Evolutionary conservation across 2,113 vertebrate species (phyloP).

Genomic region (Sapajus apella): DNA sequence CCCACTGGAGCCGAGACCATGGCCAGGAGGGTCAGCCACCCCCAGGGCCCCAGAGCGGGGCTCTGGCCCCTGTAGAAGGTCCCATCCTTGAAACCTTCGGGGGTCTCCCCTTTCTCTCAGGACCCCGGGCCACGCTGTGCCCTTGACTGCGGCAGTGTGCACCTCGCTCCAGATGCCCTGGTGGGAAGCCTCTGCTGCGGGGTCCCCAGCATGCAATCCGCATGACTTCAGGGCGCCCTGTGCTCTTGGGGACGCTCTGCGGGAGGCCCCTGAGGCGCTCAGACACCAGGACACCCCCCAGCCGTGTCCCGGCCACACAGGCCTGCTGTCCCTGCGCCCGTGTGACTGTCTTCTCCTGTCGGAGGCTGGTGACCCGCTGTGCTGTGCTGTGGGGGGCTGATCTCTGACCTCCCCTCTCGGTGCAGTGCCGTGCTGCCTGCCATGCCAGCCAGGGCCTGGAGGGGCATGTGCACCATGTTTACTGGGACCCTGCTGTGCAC

Average conservation of each 20-base stretch:
- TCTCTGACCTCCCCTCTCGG: no score
- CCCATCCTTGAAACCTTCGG: no score
- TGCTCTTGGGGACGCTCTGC: not conserved
- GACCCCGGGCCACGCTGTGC: no score
- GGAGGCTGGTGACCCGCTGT: not conserved
- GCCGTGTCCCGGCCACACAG: no score
- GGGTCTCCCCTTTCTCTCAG: no score
- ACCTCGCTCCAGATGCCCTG: not conserved
- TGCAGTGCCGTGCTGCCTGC: not conserved
- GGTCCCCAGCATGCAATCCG: not conserved
- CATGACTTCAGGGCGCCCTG: not conserved
- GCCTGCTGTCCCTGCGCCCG: fast-evolving
- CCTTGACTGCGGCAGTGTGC: no score
- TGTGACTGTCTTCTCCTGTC: not conserved
- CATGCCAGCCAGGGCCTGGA: not conserved
- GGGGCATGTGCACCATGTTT: not conserved
- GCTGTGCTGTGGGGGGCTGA: not conserved
- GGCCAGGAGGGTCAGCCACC: not conserved
- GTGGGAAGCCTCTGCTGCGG: not conserved
- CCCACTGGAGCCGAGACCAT: not conserved
- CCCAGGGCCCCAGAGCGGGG: not conserved
- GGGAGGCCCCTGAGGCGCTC: not conserved
- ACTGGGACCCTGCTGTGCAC: no score
- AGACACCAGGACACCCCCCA: not conserved
- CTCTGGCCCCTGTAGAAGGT: not conserved